Conservation (phyloP, 2,797 vertebrate species). For the Crax fasciolata region DNA sequence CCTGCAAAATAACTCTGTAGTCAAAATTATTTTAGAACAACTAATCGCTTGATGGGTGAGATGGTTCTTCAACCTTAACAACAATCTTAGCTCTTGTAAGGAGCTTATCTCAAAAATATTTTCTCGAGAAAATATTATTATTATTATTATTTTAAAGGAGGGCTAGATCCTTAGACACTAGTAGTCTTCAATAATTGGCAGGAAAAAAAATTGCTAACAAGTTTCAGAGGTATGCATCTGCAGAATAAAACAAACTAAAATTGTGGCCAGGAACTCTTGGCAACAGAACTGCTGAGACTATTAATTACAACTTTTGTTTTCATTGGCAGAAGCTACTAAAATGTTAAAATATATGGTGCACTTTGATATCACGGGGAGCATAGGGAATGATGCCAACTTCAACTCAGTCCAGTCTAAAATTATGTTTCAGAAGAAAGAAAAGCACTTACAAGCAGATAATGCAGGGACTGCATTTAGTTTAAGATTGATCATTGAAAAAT, state of each 20-base stretch:
- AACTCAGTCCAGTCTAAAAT: constrained; percentile 38
- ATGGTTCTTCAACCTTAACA: not conserved
- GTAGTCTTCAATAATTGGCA: not conserved
- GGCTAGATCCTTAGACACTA: not conserved
- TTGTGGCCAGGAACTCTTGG: constrained; percentile 34
- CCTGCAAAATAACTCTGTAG: not conserved
- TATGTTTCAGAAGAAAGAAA: constrained; percentile 47
- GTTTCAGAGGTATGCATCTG: constrained; percentile 20
- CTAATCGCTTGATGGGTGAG: not conserved
- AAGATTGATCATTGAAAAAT: constrained; percentile 25
- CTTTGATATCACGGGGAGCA: constrained; percentile 45
- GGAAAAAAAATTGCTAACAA: not conserved
- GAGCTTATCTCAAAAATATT: not conserved
- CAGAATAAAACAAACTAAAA: constrained; percentile 46
- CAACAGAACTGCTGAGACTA: constrained; percentile 52
- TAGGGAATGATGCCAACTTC: constrained; percentile 30
- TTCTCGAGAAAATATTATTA: not conserved
- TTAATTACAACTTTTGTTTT: constrained; percentile 72
- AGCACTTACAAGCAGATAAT: constrained; percentile 30
- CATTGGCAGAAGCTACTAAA: constrained; percentile 49
- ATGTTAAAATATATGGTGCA: constrained; percentile 62
- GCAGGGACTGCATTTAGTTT: not conserved
- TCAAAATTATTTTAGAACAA: not conserved
- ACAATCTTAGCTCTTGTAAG: not conserved
- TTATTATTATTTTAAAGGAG: not conserved